phyloP scores from a whole-genome alignment of 2,113 vertebrate genomes.

The Pterocles gutturalis region DNA sequence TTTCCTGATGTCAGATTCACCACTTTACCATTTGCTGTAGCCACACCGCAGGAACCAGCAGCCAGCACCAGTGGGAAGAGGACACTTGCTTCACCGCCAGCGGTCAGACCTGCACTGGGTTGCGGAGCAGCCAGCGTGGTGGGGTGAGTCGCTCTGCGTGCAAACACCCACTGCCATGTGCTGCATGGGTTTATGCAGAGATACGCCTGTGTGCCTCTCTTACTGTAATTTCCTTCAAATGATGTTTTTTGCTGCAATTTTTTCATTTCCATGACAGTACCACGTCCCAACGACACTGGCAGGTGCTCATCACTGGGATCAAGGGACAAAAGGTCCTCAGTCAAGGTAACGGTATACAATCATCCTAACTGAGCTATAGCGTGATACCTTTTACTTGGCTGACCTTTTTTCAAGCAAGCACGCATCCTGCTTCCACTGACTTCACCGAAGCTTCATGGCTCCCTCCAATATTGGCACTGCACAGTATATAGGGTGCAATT shows the following conservation, averaged over 20 bases:
- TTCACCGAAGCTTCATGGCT: neutral
- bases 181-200: neutral
- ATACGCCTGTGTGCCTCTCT: neutral
- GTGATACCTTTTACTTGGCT: neutral
- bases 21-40: neutral
- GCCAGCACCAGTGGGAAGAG: neutral
- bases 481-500: neutral
- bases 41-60: neutral
- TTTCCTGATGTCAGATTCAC: neutral
- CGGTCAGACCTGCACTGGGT: neutral
- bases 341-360: rapidly evolving
- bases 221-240: neutral
- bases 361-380: neutral
- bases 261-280: neutral
- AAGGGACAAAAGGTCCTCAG: neutral
- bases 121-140: rapidly evolving
- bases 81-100: neutral
- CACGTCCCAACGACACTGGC: neutral
- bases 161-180: rapidly evolving
- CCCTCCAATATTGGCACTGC: neutral
- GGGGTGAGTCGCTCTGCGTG: neutral
- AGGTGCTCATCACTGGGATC: neutral
- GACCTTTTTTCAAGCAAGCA: neutral
- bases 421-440: neutral
- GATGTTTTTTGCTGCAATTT: neutral